These are phyloP conservation scores for Polymixis lichenea DNA, from an alignment of 2,888 invertebrate genomes.

Conservation along the genomic window DNA sequence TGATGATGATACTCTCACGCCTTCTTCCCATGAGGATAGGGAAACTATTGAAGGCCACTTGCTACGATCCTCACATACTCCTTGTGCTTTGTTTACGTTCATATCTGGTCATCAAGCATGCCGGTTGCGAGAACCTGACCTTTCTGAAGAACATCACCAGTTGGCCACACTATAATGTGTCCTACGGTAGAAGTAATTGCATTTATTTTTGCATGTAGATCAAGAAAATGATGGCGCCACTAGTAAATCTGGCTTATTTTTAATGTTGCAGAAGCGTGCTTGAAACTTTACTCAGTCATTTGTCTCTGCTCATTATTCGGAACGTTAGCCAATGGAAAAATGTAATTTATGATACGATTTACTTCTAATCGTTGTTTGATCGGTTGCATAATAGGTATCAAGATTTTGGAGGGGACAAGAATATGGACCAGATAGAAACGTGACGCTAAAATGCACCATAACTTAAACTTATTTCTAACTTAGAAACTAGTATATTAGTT, in stretches of 20 bases:
- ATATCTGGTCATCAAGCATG: background rate
- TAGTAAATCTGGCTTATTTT: background rate
- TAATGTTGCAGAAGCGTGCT: background rate
- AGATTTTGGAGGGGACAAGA: background rate
- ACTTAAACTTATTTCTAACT: slow-evolving; percentile 22
- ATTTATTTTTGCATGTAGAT: background rate
- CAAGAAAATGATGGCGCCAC: background rate
- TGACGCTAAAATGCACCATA: slow-evolving; percentile 8
- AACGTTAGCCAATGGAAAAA: background rate
- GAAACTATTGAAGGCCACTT: background rate
- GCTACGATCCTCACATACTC: background rate
- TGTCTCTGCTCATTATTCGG: background rate
- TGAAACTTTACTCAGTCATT: background rate
- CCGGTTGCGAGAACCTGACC: background rate
- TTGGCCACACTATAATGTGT: background rate
- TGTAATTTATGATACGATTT: background rate
- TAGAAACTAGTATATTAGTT: slow-evolving; percentile 6
- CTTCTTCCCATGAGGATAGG: too few species aligned
- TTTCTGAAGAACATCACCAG: background rate
- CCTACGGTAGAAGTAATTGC: background rate
- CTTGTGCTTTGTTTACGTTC: background rate
- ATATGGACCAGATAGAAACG: slow-evolving; percentile 20
- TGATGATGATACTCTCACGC: too few species aligned
- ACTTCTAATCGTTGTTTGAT: background rate
- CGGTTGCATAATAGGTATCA: background rate